Percentiles rank a stretch among this genome's conserved stretches.
Conservation (phyloP, 2,797 vertebrate species). For the Mycteria americana region DNA sequence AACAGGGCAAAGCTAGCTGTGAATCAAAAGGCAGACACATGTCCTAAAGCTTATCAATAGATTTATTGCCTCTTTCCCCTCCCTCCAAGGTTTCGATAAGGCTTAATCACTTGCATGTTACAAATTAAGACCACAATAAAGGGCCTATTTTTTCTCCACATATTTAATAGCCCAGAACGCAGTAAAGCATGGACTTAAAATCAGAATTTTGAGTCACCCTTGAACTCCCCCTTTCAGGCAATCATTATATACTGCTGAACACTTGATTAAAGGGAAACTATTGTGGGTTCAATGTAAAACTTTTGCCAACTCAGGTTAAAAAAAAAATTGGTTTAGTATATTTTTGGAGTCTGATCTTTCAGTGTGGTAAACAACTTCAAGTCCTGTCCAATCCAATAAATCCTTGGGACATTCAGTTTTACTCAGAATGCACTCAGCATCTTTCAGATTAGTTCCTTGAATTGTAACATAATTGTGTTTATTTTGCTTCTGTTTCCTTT, state of each 20-base stretch:
- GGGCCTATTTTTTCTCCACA: neutral
- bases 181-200: neutral
- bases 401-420: neutral
- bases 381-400: neutral
- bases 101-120: neutral
- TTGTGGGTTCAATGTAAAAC: neutral
- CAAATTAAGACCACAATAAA: neutral
- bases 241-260: neutral
- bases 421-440: neutral
- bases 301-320: neutral
- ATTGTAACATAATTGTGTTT: conserved; percentile 1
- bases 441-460: neutral
- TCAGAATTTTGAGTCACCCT: neutral
- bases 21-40: neutral
- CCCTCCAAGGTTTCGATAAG: neutral
- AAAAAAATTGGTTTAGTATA: neutral
- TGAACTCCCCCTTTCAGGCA: neutral
- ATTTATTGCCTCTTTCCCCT: neutral
- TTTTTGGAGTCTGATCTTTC: neutral
- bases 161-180: neutral
- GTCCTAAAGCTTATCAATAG: neutral
- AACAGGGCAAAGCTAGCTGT: neutral
- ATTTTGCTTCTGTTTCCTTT: conserved; percentile 13
- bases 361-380: neutral
- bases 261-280: neutral